These are phyloP conservation scores for Rhadinocentrus ornatus DNA, from an alignment of 2,797 vertebrate genomes.

Conservation along the genomic window DNA sequence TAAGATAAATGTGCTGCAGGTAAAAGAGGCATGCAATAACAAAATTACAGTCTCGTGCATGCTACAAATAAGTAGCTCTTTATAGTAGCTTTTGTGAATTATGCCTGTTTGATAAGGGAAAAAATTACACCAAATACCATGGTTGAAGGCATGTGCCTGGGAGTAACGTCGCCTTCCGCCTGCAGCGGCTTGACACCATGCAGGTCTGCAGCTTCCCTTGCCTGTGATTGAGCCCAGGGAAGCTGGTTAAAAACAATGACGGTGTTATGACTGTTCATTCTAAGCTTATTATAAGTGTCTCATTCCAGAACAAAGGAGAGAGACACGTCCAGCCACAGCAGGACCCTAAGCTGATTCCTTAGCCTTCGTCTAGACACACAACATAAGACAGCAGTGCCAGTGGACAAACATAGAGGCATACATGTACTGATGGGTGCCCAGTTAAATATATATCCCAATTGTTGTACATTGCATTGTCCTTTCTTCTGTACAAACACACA, in stretches of 20 bases:
- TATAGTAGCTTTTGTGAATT: constrained; percentile 6
- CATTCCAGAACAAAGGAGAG: constrained; percentile 74
- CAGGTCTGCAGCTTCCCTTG: constrained; percentile 30
- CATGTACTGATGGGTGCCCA: background rate
- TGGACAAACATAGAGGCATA: constrained; percentile 29
- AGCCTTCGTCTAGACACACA: constrained; percentile 67
- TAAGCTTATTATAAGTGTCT: constrained; percentile 77
- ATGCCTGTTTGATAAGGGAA: constrained; percentile 37
- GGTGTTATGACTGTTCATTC: constrained; percentile 75
- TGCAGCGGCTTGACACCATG: constrained; percentile 35
- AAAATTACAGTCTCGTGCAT: background rate
- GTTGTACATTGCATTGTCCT: background rate
- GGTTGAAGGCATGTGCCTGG: constrained; percentile 45
- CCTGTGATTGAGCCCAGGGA: constrained; percentile 43
- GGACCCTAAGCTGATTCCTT: constrained; percentile 72
- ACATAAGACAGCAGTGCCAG: constrained; percentile 17
- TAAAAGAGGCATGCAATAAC: background rate
- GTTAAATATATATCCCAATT: background rate
- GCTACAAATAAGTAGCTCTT: background rate
- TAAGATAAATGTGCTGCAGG: too few species aligned
- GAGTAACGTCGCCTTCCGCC: constrained; percentile 48
- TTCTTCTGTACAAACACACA: background rate
- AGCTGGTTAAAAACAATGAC: constrained; percentile 68
- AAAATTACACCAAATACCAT: constrained; percentile 26
- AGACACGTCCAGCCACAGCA: constrained; percentile 70